These are phyloP conservation scores for Zoroaster sp. DNA, from an alignment of 53 echinoderm and acorn worm genomes.

Conservation along the genomic window DNA sequence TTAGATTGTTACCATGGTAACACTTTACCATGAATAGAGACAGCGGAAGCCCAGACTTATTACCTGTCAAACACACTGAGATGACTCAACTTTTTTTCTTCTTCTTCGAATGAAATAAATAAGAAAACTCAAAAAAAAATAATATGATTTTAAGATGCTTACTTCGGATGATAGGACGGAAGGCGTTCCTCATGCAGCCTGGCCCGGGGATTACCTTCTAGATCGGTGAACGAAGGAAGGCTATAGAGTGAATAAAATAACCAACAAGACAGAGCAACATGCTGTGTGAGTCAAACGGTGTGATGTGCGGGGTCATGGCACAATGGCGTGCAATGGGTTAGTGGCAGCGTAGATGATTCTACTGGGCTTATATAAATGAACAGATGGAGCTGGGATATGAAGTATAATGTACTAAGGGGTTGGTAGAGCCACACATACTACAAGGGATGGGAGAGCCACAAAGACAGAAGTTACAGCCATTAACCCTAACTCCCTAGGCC, in stretches of 20 bases:
- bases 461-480: too few species aligned
- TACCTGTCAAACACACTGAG: not conserved
- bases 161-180: conserved; percentile 12
- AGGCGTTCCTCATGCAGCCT: conserved; percentile 49
- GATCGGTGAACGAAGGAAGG: conserved; percentile 97
- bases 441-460: too few species aligned
- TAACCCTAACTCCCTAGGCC: too few species aligned
- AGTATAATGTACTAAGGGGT: too few species aligned
- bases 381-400: not conserved
- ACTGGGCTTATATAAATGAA: too few species aligned
- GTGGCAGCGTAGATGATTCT: not conserved
- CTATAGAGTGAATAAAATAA: conserved; percentile 81
- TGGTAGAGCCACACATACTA: too few species aligned
- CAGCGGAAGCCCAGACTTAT: not conserved
- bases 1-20: not conserved
- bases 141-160: not conserved
- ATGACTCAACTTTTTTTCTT: not conserved
- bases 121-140: not conserved
- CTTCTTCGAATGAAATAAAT: not conserved
- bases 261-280: conserved; percentile 49
- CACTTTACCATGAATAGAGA: not conserved
- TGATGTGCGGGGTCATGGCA: conserved; percentile 14
- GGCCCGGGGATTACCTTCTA: conserved; percentile 89
- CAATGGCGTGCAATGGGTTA: conserved; percentile 48
- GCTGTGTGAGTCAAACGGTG: conserved; percentile 45